phyloP scores from a whole-genome alignment of 2,888 invertebrate genomes.

The Linnaemya tessellans region DNA sequence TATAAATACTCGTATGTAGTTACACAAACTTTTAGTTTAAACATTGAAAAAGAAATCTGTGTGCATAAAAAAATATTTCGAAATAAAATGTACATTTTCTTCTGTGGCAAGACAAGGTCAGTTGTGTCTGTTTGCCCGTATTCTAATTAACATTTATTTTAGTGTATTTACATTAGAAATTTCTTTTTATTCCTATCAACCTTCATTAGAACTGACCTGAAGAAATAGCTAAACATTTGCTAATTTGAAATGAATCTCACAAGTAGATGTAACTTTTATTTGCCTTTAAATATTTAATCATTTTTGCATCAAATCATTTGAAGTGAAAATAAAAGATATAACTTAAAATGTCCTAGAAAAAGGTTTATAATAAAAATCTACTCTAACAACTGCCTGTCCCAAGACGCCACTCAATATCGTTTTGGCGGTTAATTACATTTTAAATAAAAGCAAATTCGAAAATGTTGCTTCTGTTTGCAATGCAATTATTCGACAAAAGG shows the following conservation, averaged over 20 bases:
- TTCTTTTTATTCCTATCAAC: neutral
- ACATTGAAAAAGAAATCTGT: neutral
- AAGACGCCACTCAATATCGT: no score
- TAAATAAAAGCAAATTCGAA: no score
- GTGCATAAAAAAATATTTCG: neutral
- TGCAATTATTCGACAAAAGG: no score
- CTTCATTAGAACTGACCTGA: constrained; percentile 20
- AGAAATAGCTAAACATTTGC: neutral
- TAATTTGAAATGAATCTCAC: constrained; percentile 16
- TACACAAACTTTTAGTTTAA: constrained; percentile 7
- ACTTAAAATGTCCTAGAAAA: no score
- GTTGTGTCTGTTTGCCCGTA: neutral
- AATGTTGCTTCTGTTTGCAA: no score
- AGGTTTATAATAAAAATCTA: no score
- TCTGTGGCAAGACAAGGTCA: constrained; percentile 25
- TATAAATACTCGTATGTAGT: neutral
- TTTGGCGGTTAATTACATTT: no score
- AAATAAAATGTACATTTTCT: neutral
- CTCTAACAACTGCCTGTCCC: no score
- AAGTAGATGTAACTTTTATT: constrained; percentile 27
- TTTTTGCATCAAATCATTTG: neutral
- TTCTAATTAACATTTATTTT: constrained; percentile 49
- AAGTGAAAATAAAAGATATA: neutral
- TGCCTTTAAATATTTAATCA: constrained; percentile 27
- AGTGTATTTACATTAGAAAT: constrained; percentile 6